Evolutionary conservation across 2,113 vertebrate genomes (phyloP), one percentile per base, ranked within the genome.

Genomic region (Phylloscopus whistleri): DNA sequence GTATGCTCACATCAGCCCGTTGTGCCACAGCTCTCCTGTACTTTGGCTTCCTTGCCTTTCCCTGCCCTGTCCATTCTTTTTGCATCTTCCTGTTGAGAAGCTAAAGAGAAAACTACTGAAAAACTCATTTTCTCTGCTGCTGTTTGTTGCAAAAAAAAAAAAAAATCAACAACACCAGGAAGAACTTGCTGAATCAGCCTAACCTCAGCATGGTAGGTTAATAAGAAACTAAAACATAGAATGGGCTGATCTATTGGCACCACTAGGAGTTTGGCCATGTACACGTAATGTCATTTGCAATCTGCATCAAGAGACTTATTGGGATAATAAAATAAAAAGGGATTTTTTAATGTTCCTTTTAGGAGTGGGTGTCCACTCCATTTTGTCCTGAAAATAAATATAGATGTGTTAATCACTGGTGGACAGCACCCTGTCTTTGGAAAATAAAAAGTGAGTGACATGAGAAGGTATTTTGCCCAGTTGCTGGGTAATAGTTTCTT

Each of bases 321-420:
- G 46, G 46, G 46, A 48, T 79, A 70, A 70, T 51, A 52, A 83
- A 74, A 64, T 46, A 52, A 83, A 74, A 64, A 21, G 53, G 28
- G 44, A 28, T 39, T 37, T 77, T 73, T 70, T 28, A 49, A 48
- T 89, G n/a, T 90, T 93, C 77, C 59, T 35, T 84, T 88, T 87
- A 99, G 99, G 97, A 98, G 98, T 2, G 68, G 95, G 41, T 85
- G 5, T 18, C 96, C 98, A 3, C 96, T 99, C 31, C 97, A 97
- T 67, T 98, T 98, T 87, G 96, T 98, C 70, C 96, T 99, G 86
- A 98, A 98, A 89, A 97, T 98, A 66, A 97, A 98, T 52, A 98
- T 96, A 8, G 98, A 98, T 91, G 98, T 98, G 98, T 74, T 99
- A 90, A 98, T 98, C 85, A 98, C 97, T 9, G 98, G 98, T 64